phyloP scores from a whole-genome alignment of 2,113 vertebrate species.

The Bubo bubo region DNA sequence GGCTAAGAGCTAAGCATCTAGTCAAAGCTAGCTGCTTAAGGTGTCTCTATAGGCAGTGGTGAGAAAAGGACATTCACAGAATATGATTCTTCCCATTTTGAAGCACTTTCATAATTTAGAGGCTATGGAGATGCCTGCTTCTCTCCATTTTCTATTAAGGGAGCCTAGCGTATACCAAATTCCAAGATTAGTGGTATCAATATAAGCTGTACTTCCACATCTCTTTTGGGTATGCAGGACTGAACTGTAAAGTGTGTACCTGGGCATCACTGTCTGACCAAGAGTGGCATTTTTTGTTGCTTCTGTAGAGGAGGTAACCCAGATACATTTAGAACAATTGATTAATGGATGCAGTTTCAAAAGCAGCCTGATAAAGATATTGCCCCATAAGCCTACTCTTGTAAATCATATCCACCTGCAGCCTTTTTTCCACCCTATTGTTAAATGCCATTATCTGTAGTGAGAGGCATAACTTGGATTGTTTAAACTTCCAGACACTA shows the following conservation, averaged over 20 bases:
- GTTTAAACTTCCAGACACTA: background rate
- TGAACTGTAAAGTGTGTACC: background rate
- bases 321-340: background rate
- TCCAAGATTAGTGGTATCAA: background rate
- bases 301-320: background rate
- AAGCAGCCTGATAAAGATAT: background rate
- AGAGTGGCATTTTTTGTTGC: background rate
- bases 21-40: background rate
- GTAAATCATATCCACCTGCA: background rate
- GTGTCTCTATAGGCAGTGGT: background rate
- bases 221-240: background rate
- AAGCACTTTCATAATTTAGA: background rate
- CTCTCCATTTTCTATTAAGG: background rate
- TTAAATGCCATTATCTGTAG: background rate
- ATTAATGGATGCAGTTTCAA: background rate
- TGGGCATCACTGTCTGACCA: background rate
- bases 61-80: background rate
- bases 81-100: background rate
- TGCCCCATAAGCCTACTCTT: fast-evolving
- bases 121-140: background rate
- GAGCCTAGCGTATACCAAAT: background rate
- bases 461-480: background rate
- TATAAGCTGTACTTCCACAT: background rate
- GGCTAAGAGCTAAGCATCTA: background rate
- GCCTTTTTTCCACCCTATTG: background rate